Percentiles rank a stretch among this genome's conserved stretches.
These are phyloP conservation scores for Murina feae DNA, from an alignment of 2,113 vertebrate species.

Conservation along the genomic window DNA sequence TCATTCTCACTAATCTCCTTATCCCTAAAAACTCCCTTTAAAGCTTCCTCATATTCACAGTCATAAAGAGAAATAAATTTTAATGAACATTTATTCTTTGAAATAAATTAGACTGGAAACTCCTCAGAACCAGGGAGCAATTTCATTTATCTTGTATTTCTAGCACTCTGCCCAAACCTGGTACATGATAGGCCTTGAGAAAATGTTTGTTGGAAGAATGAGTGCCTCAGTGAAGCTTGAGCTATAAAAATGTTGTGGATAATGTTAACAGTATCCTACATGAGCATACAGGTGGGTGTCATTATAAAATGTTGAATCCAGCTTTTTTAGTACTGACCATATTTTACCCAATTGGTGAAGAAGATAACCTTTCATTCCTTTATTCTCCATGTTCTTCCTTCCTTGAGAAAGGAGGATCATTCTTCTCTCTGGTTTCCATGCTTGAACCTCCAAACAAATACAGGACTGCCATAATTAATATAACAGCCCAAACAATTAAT, in stretches of 20 bases:
- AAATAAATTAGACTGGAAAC: not conserved
- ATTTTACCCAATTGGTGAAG: not conserved
- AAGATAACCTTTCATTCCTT: not conserved
- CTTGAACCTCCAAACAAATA: not conserved
- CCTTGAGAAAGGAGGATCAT: not conserved
- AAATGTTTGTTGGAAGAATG: not conserved
- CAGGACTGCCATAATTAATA: not conserved
- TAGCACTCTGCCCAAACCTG: not conserved
- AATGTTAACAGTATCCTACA: not conserved
- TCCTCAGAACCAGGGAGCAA: not conserved
- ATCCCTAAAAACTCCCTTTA: not conserved
- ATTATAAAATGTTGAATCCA: not conserved
- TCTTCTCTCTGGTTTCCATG: not conserved
- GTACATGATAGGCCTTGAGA: not conserved
- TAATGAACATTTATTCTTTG: constrained; percentile 16
- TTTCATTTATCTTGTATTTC: constrained; percentile 21
- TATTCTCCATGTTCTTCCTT: not conserved
- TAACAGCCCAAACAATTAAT: not conserved
- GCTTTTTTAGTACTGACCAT: not conserved
- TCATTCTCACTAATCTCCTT: not conserved
- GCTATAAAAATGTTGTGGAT: not conserved
- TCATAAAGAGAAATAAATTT: not conserved
- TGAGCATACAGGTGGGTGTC: not conserved
- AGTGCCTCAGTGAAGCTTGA: not conserved
- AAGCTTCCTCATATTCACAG: not conserved